A percentile compares a stretch with the other conserved stretches of the same genome.
Conservation (phyloP, 2,888 invertebrate genomes). For the Ceriagrion tenellum region DNA sequence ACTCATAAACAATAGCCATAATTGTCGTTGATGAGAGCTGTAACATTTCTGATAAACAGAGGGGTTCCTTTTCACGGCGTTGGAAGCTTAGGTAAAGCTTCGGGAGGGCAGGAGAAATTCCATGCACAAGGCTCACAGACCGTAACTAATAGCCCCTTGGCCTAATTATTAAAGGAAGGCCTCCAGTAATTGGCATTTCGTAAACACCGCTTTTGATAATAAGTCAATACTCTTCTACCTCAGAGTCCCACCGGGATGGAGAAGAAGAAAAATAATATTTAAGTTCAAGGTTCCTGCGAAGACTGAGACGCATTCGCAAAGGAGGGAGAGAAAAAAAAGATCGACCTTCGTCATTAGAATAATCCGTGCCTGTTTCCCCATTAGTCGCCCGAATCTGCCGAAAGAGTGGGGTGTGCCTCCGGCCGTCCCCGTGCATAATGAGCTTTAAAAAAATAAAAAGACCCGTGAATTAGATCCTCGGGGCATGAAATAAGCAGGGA, state of each 20-base stretch:
- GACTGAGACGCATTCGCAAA: not conserved
- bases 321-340: not conserved
- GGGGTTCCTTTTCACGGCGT: not conserved
- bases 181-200: not conserved
- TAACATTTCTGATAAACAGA: no score
- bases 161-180: not conserved
- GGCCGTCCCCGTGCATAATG: not conserved
- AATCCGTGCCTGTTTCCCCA: not conserved
- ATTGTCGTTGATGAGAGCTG: no score
- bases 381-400: not conserved
- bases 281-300: not conserved
- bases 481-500: not conserved
- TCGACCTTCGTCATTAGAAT: not conserved
- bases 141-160: not conserved
- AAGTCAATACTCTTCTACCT: not conserved
- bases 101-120: not conserved
- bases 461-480: conserved; percentile 9
- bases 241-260: not conserved
- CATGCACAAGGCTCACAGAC: not conserved
- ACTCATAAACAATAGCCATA: no score
- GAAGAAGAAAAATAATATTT: not conserved
- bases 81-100: not conserved
- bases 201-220: not conserved
- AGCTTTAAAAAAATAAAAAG: not conserved
- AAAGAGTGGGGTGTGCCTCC: not conserved